Evolutionary conservation across 2,113 vertebrate genomes (phyloP).

Genomic region (Pollimyrus isidori): DNA sequence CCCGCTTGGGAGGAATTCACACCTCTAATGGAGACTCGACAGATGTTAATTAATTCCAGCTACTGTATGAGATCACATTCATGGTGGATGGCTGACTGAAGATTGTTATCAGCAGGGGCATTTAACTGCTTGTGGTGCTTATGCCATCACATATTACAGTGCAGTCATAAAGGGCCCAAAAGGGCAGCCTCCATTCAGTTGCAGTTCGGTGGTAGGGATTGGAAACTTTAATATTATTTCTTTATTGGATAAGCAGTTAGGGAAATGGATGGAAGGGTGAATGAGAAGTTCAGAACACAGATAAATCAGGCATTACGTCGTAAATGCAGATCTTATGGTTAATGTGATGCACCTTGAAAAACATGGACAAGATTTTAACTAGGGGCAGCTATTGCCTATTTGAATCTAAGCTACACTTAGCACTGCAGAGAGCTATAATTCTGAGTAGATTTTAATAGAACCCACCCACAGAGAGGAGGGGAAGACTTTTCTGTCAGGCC

Average conservation of each 20-base stretch:
- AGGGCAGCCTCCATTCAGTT: background rate
- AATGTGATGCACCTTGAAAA: background rate
- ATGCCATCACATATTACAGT: background rate
- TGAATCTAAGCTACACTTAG: background rate
- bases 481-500: background rate
- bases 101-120: background rate
- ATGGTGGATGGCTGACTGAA: background rate
- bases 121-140: background rate
- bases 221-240: background rate
- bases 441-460: background rate
- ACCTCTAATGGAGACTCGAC: background rate
- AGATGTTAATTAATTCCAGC: constrained; percentile 33
- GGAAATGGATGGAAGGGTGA: background rate
- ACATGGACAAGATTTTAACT: background rate
- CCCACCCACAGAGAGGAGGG: background rate
- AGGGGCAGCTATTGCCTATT: background rate
- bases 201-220: background rate
- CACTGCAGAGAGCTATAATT: background rate
- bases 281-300: background rate
- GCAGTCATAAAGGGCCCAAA: background rate
- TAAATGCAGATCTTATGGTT: background rate
- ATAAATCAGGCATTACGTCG: background rate
- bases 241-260: background rate
- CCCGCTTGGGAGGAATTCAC: background rate
- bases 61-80: constrained; percentile 24